phyloP scores from a whole-genome alignment of 2,888 invertebrate genomes.

The Cactoblastis cactorum region DNA sequence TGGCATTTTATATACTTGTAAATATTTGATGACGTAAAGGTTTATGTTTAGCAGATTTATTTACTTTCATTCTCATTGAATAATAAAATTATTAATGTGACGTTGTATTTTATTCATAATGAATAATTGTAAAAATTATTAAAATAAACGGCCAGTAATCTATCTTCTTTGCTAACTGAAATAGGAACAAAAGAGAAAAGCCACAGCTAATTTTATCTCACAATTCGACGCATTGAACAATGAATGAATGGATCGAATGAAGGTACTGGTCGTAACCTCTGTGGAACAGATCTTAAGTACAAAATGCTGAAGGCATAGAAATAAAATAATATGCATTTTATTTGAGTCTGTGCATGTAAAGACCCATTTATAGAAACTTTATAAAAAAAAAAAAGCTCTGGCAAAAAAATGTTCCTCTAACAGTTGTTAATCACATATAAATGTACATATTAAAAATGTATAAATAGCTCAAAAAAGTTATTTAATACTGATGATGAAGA shows the following conservation, averaged over 20 bases:
- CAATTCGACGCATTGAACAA: constrained; percentile 22
- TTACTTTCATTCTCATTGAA: background rate
- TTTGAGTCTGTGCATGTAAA: too few species aligned
- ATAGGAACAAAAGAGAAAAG: constrained; percentile 14
- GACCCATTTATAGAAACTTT: too few species aligned
- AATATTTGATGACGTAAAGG: too few species aligned
- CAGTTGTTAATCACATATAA: too few species aligned
- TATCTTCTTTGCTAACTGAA: constrained; percentile 16
- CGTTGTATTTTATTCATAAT: background rate
- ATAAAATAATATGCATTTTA: too few species aligned
- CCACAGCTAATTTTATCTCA: constrained; percentile 10
- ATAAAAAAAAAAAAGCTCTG: too few species aligned
- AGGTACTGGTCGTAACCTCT: constrained; percentile 15
- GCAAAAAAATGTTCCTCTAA: too few species aligned
- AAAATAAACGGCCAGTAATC: background rate
- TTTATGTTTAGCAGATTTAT: too few species aligned
- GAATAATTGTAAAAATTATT: background rate
- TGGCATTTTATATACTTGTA: too few species aligned
- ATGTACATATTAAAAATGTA: too few species aligned
- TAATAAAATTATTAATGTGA: background rate
- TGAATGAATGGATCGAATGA: constrained; percentile 43
- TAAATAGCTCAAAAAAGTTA: too few species aligned
- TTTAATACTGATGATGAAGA: too few species aligned
- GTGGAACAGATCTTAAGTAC: constrained; percentile 38
- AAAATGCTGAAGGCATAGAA: background rate